phyloP scores from a whole-genome alignment of 2,888 invertebrate species.

The Hydraecia micacea region DNA sequence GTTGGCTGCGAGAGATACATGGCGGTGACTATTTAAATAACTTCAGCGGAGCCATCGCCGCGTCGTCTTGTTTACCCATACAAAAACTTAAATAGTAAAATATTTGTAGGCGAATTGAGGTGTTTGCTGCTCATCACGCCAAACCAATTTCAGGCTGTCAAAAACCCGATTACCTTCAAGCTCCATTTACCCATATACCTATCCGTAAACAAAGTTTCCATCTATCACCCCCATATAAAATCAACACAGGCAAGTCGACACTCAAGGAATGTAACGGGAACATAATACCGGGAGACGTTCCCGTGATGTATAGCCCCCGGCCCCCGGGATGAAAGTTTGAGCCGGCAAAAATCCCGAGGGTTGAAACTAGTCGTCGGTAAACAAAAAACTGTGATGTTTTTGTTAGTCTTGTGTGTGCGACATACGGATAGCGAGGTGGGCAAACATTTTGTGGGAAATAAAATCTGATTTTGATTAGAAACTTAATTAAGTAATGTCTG shows the following conservation, averaged over 20 bases:
- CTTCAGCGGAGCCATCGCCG: not conserved
- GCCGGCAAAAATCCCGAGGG: conserved; percentile 70
- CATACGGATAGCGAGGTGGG: conserved; percentile 46
- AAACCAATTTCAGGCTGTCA: not conserved
- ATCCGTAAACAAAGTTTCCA: conserved; percentile 44
- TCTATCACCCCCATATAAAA: conserved; percentile 47
- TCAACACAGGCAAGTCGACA: conserved; percentile 54
- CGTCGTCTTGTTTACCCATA: not conserved
- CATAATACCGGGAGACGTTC: conserved; percentile 50
- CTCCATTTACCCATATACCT: not conserved
- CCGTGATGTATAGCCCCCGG: conserved; percentile 66
- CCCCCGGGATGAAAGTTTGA: conserved; percentile 69
- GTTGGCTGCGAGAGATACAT: too few species aligned
- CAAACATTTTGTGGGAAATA: not conserved
- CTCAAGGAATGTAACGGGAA: conserved; percentile 43
- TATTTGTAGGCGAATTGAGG: not conserved
- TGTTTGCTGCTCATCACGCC: not conserved
- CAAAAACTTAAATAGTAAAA: not conserved
- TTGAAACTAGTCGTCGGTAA: conserved; percentile 69
- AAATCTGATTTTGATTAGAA: not conserved
- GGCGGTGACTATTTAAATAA: too few species aligned
- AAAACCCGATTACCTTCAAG: conserved; percentile 27
- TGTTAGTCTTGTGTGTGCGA: conserved; percentile 57
- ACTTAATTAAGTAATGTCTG: not conserved
- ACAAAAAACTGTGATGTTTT: conserved; percentile 72